These are phyloP conservation scores for Channa argus DNA, from an alignment of 2,113 vertebrate species.

Conservation along the genomic window DNA sequence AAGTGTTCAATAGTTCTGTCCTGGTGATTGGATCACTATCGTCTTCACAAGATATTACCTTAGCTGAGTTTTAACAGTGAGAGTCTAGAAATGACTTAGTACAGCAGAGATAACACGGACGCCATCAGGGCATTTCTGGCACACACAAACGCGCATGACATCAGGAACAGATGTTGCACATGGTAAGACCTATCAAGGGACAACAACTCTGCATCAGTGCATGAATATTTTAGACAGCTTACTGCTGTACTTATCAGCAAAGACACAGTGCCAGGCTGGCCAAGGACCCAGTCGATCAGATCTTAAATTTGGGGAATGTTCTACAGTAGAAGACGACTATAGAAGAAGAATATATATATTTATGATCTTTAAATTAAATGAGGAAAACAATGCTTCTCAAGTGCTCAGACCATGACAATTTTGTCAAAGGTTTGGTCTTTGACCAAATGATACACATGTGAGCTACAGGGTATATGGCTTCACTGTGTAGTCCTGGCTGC, in stretches of 20 bases:
- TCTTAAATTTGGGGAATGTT: constrained; percentile 53
- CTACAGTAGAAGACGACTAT: not conserved
- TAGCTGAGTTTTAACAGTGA: constrained; percentile 39
- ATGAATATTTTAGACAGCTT: constrained; percentile 82
- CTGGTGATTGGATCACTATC: constrained; percentile 54
- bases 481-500: constrained; percentile 14
- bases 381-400: constrained; percentile 12
- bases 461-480: not conserved
- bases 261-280: constrained; percentile 58
- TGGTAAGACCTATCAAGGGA: constrained; percentile 76
- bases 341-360: too few species aligned
- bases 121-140: constrained; percentile 76
- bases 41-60: constrained; percentile 67
- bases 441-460: not conserved
- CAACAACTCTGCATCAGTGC: constrained; percentile 76
- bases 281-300: constrained; percentile 63
- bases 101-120: constrained; percentile 58
- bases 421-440: not conserved
- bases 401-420: constrained; percentile 1
- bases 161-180: constrained; percentile 83
- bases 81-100: constrained; percentile 52
- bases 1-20: constrained; percentile 68
- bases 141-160: constrained; percentile 71
- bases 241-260: constrained; percentile 76
- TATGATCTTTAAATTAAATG: not conserved